Evolutionary conservation across 2,113 vertebrate species (phyloP).

Genomic region (Anhinga anhinga): DNA sequence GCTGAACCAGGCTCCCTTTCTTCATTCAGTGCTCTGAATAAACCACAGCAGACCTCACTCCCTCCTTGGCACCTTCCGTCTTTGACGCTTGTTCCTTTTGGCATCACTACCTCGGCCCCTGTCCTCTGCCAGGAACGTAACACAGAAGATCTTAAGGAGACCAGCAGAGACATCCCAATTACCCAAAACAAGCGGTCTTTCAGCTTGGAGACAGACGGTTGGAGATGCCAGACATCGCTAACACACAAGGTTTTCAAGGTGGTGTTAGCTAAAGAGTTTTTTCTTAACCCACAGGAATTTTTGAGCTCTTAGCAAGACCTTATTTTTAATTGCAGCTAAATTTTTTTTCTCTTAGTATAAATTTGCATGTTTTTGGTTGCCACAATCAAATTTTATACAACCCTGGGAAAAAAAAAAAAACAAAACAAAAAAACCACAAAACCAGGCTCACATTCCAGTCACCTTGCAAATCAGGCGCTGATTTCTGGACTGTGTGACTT

Average conservation of each 20-base stretch:
- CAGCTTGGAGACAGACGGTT: constrained; percentile 13
- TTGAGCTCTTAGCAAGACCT: background rate
- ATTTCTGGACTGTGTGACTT: background rate
- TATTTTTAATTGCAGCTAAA: background rate
- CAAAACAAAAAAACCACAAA: background rate
- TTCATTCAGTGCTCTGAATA: background rate
- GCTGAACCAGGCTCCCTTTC: background rate
- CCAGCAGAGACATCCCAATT: background rate
- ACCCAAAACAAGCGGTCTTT: constrained; percentile 40
- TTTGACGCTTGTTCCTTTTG: background rate
- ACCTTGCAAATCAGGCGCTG: background rate
- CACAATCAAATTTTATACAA: background rate
- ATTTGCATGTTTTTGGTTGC: background rate
- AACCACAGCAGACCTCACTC: background rate
- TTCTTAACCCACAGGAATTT: background rate
- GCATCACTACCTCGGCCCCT: background rate
- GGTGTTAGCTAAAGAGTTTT: background rate
- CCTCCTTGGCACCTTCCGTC: background rate
- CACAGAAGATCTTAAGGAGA: background rate
- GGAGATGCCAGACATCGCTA: background rate
- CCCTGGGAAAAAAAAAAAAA: background rate
- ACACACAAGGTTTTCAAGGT: background rate
- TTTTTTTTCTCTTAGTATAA: background rate
- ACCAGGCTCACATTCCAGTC: background rate
- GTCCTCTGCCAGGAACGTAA: background rate